phyloP scores from a whole-genome alignment of 2,888 invertebrate species.

The Eucriotettix oculatus region DNA sequence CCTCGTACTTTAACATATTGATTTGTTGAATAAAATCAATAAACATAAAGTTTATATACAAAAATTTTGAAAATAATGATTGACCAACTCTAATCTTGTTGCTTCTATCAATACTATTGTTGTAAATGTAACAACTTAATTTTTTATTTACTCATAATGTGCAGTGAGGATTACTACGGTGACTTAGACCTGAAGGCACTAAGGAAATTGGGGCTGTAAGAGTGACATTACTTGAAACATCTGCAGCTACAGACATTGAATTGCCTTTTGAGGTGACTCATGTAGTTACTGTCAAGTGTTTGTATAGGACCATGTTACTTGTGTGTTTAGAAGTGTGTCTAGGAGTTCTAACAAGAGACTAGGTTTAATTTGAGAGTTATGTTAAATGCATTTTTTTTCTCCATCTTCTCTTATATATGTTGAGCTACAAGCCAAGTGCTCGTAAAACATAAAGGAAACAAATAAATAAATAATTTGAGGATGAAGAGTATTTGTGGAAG shows the following conservation, averaged over 20 bases:
- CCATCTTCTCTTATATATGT: too few species aligned
- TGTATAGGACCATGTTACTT: not conserved
- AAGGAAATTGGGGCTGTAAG: constrained; percentile 63
- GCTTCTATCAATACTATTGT: too few species aligned
- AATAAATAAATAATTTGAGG: too few species aligned
- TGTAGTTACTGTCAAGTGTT: too few species aligned
- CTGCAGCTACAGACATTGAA: not conserved
- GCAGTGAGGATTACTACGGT: constrained; percentile 84
- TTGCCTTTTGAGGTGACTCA: not conserved
- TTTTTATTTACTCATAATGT: constrained; percentile 14
- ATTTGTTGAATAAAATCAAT: too few species aligned
- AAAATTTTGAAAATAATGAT: too few species aligned
- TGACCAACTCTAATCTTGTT: too few species aligned
- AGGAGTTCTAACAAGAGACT: not conserved
- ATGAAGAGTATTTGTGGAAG: too few species aligned
- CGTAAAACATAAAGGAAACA: too few species aligned
- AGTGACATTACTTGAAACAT: constrained; percentile 14
- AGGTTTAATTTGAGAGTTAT: not conserved
- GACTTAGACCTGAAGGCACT: constrained; percentile 77
- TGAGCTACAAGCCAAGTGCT: too few species aligned
- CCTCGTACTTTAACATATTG: too few species aligned
- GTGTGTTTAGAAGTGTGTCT: not conserved
- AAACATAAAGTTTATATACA: too few species aligned
- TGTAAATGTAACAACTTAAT: not conserved
- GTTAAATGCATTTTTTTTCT: not conserved